Evolutionary conservation across 2,113 vertebrate genomes (phyloP).

Genomic region (Dasyornis broadbenti): DNA sequence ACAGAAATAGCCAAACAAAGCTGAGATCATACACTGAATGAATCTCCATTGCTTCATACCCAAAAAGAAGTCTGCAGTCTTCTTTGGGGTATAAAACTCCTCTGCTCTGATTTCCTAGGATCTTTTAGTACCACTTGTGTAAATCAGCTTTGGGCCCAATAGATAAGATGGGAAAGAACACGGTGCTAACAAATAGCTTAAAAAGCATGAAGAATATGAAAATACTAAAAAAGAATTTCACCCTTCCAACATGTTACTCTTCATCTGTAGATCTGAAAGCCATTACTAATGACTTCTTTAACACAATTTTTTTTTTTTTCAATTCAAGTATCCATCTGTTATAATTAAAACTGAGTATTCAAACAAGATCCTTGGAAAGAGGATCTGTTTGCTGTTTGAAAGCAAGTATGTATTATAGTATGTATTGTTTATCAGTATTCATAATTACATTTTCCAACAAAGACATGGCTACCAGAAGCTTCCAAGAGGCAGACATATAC

Average conservation of each 20-base stretch:
- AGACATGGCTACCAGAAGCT: background rate
- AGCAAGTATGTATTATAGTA: background rate
- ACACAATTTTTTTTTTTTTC: background rate
- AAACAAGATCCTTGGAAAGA: background rate
- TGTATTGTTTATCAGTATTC: background rate
- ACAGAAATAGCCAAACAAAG: background rate
- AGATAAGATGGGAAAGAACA: background rate
- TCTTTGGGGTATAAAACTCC: background rate
- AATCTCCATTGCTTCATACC: background rate
- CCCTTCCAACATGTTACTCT: background rate
- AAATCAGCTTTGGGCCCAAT: background rate
- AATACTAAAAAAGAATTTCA: background rate
- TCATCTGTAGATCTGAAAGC: background rate
- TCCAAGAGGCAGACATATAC: background rate
- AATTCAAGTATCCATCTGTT: background rate
- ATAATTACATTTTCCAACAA: background rate
- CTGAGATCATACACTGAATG: background rate
- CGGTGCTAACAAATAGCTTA: background rate
- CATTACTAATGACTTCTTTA: background rate
- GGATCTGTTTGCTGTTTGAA: background rate
- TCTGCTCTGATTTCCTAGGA: background rate
- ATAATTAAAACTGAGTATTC: background rate
- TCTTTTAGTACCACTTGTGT: background rate
- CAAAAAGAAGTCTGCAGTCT: background rate
- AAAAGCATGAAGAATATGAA: background rate